Evolutionary conservation across 2,113 vertebrate species (phyloP).

Genomic region (Kryptolebias marmoratus): DNA sequence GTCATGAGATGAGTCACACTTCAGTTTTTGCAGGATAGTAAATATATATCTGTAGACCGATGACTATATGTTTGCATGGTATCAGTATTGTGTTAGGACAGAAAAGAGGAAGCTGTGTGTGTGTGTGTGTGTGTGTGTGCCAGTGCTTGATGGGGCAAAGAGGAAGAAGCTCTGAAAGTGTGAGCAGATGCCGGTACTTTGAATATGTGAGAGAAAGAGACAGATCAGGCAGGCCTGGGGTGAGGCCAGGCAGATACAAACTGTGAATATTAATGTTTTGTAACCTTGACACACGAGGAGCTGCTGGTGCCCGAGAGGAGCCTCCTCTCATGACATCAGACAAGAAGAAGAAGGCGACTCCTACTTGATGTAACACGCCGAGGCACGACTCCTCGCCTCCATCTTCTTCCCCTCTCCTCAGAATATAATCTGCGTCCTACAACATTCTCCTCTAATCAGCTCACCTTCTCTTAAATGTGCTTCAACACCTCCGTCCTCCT

Average conservation of each 20-base stretch:
- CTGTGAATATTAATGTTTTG: slow-evolving; percentile 66
- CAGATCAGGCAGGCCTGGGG: slow-evolving; percentile 30
- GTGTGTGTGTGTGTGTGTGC: background rate
- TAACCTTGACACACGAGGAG: slow-evolving; percentile 72
- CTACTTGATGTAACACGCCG: slow-evolving; percentile 35
- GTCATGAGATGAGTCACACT: slow-evolving; percentile 45
- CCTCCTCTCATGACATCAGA: slow-evolving; percentile 69
- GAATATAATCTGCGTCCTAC: slow-evolving; percentile 1
- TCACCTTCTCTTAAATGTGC: background rate
- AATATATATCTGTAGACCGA: slow-evolving; percentile 46
- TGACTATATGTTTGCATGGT: slow-evolving; percentile 28
- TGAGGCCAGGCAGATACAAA: slow-evolving; percentile 37
- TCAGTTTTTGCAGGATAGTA: slow-evolving; percentile 42
- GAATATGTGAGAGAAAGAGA: slow-evolving; percentile 7
- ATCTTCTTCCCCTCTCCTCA: background rate
- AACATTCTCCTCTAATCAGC: slow-evolving; percentile 4
- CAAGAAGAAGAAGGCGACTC: slow-evolving; percentile 46
- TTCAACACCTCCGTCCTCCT: slow-evolving; percentile 4
- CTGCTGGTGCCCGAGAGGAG: slow-evolving; percentile 42
- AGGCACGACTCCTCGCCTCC: slow-evolving; percentile 25
- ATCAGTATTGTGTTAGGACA: background rate
- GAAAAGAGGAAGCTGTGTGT: background rate
- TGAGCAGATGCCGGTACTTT: slow-evolving; percentile 47
- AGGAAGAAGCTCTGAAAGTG: slow-evolving; percentile 43
- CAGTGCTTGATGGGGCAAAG: slow-evolving; percentile 41